These are phyloP conservation scores for Xiphorhynchus erythropygius DNA, from an alignment of 2,797 vertebrate species.

Conservation along the genomic window DNA sequence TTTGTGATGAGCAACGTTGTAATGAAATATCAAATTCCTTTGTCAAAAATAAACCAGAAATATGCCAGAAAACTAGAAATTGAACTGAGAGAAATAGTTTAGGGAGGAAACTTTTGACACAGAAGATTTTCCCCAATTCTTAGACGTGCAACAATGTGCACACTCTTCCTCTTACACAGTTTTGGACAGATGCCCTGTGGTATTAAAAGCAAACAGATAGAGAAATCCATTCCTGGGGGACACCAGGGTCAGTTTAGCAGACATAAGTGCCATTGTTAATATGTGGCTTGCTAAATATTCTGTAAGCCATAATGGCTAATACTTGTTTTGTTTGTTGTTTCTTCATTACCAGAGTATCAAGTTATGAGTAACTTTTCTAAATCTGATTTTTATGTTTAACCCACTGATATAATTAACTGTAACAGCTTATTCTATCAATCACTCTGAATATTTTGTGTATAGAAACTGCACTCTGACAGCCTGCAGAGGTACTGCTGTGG, in stretches of 20 bases:
- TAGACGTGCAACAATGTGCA: not conserved
- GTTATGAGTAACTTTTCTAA: not conserved
- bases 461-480: not conserved
- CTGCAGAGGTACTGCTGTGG: not conserved
- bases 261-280: not conserved
- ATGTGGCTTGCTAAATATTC: not conserved
- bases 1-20: not conserved
- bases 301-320: not conserved
- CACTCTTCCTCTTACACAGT: not conserved
- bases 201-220: not conserved
- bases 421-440: not conserved
- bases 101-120: not conserved
- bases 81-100: not conserved
- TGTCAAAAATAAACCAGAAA: not conserved
- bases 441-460: accelerated
- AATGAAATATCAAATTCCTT: not conserved
- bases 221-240: not conserved
- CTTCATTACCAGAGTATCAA: not conserved
- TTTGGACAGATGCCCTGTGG: not conserved
- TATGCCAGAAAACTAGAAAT: not conserved
- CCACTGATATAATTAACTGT: not conserved
- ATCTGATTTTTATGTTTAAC: not conserved
- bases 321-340: not conserved
- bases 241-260: not conserved
- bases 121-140: not conserved